Evolutionary conservation across 2,113 vertebrate genomes (phyloP).

Genomic region (Pyrgilauda ruficollis): DNA sequence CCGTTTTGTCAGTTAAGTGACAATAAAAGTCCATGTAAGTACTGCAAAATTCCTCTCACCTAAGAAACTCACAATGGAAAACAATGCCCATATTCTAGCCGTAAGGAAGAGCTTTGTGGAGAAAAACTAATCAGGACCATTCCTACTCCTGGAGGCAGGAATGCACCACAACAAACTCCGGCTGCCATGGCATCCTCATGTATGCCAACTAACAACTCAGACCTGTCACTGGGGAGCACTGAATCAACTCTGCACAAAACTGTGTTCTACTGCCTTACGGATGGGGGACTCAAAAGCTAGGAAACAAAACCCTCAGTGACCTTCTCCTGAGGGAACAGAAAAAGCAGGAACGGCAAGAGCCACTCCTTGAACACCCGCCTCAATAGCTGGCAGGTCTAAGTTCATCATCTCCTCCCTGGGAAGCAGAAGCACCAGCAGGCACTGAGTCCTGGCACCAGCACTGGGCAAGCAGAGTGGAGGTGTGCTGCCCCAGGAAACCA

Average conservation of each 20-base stretch:
- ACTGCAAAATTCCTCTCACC: background rate
- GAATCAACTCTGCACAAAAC: background rate
- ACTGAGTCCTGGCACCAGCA: background rate
- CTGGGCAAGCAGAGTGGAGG: fast-evolving
- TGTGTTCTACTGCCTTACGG: background rate
- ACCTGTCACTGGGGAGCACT: fast-evolving
- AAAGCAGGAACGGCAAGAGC: background rate
- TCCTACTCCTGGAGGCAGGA: background rate
- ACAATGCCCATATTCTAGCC: fast-evolving
- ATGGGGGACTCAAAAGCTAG: background rate
- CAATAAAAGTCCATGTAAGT: fast-evolving
- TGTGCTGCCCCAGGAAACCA: background rate
- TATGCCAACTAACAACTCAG: background rate
- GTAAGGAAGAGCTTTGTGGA: background rate
- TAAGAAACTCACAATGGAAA: background rate
- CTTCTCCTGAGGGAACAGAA: background rate
- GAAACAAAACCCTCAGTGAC: background rate
- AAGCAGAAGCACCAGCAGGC: background rate
- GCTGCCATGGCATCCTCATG: background rate
- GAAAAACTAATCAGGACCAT: background rate
- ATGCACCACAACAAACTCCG: background rate
- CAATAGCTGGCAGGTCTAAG: fast-evolving
- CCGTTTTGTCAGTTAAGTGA: background rate
- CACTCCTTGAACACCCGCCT: background rate
- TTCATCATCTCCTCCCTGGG: background rate